These are phyloP conservation scores for Cyanoramphus novaezelandiae DNA, from an alignment of 2,113 vertebrate species.

Conservation along the genomic window DNA sequence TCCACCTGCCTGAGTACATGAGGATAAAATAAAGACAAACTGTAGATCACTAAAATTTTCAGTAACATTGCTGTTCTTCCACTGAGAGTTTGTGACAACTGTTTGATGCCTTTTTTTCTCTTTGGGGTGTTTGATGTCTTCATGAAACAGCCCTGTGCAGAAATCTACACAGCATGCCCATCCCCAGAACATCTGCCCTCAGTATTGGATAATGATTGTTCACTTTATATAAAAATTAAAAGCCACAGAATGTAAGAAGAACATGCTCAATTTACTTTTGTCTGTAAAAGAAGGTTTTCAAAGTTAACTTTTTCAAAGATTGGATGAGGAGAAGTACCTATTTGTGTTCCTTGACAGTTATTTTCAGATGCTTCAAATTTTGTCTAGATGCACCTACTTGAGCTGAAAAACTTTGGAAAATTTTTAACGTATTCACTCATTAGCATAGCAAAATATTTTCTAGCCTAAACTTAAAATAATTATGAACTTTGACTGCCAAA, in stretches of 20 bases:
- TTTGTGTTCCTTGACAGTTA: background rate
- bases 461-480: background rate
- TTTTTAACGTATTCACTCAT: background rate
- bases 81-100: background rate
- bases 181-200: background rate
- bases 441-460: background rate
- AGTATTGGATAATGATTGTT: background rate
- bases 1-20: background rate
- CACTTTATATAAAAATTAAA: constrained; percentile 4
- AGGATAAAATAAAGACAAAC: background rate
- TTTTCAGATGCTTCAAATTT: background rate
- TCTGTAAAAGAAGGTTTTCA: background rate
- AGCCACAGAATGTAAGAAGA: background rate
- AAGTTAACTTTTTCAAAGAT: background rate
- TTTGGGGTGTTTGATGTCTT: background rate
- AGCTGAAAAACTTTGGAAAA: background rate
- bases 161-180: background rate
- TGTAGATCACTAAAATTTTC: background rate
- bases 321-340: background rate
- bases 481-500: background rate
- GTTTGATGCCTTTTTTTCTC: background rate
- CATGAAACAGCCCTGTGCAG: background rate
- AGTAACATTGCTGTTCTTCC: background rate
- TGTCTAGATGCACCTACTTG: background rate
- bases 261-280: background rate